These are phyloP conservation scores for Limenitis camilla DNA, from an alignment of 2,888 invertebrate species.

Conservation along the genomic window DNA sequence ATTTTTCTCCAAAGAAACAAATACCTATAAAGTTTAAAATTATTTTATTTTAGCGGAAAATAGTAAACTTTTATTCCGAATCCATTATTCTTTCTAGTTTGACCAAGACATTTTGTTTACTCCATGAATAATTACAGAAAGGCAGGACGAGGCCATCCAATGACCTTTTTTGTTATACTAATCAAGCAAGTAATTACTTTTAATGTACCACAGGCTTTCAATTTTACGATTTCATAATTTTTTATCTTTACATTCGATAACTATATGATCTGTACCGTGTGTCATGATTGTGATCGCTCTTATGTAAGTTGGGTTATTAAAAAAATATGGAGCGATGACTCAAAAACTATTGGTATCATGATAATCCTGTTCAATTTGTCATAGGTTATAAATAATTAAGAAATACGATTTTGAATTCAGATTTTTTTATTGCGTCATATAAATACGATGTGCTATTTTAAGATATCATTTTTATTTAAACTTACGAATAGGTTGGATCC, in stretches of 20 bases:
- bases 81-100: slow-evolving; percentile 3
- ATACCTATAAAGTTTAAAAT: too few relatives aligned
- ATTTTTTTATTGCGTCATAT: too few relatives aligned
- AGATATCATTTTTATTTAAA: too few relatives aligned
- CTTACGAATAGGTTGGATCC: too few relatives aligned
- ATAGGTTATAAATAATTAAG: too few relatives aligned
- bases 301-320: neutral
- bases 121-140: slow-evolving; percentile 16
- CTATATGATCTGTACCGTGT: slow-evolving; percentile 9
- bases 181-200: slow-evolving; percentile 25
- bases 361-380: too few relatives aligned
- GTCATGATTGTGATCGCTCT: neutral
- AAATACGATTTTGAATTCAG: too few relatives aligned
- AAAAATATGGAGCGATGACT: neutral
- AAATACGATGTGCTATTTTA: too few relatives aligned
- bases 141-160: slow-evolving; percentile 21
- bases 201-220: slow-evolving; percentile 15
- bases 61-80: neutral
- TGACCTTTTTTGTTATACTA: slow-evolving; percentile 24
- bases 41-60: neutral
- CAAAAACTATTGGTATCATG: neutral
- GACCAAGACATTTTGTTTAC: slow-evolving; percentile 1
- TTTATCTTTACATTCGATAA: slow-evolving; percentile 10
- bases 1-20: too few relatives aligned
- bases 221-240: slow-evolving; percentile 20